Percentiles rank a stretch among this genome's conserved stretches.
Evolutionary conservation across 2,888 invertebrate genomes (phyloP).

Genomic region (Andrena minutula): DNA sequence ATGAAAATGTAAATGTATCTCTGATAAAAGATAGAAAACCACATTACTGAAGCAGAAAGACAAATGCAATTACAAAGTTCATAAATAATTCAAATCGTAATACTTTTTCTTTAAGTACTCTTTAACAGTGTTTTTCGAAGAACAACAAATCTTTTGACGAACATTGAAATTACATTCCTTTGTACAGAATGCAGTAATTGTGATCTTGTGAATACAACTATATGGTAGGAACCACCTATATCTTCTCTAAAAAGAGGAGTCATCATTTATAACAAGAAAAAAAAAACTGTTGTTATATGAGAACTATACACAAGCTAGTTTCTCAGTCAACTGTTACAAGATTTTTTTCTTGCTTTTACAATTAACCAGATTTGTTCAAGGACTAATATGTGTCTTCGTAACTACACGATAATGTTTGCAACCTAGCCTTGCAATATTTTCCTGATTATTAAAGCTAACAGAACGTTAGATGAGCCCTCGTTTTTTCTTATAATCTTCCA

Average conservation of each 20-base stretch:
- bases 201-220: conserved; percentile 42
- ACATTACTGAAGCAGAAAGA: conserved; percentile 31
- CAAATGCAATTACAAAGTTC: conserved; percentile 40
- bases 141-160: conserved; percentile 42
- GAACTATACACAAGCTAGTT: conserved; percentile 67
- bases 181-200: conserved; percentile 45
- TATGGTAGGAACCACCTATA: conserved; percentile 55
- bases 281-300: conserved; percentile 46
- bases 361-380: conserved; percentile 54
- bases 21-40: conserved; percentile 21
- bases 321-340: conserved; percentile 65
- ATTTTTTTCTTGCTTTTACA: conserved; percentile 44
- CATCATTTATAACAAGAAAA: conserved; percentile 44
- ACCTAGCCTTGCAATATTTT: conserved; percentile 48
- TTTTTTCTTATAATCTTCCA: conserved; percentile 97
- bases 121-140: conserved; percentile 33
- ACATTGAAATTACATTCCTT: conserved; percentile 43
- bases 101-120: conserved; percentile 59
- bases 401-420: conserved; percentile 47
- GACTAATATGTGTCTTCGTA: conserved; percentile 30
- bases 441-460: conserved; percentile 45
- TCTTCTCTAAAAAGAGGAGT: conserved; percentile 50
- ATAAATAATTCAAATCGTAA: conserved; percentile 49
- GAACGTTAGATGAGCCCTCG: conserved; percentile 92
- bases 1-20: conserved; percentile 17